Evolutionary conservation across 30 jellyfish, hydroid and myxozoan genomes (phyloP).

Genomic region (Rhopilema esculentum): DNA sequence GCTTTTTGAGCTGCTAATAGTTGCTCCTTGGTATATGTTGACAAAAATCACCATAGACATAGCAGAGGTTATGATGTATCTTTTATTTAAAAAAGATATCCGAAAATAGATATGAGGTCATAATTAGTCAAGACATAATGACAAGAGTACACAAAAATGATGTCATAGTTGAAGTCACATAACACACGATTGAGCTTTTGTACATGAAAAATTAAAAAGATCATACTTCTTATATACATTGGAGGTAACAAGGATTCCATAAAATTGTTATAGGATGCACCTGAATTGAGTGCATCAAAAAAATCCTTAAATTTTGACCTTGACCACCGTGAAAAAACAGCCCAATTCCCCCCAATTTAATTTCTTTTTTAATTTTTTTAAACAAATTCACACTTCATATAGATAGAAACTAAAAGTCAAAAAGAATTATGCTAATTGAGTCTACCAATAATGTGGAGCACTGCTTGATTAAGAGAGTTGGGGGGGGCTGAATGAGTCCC

Average conservation of each 20-base stretch:
- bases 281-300: not conserved
- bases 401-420: too few relatives aligned
- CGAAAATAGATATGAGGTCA: not conserved
- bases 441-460: too few relatives aligned
- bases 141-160: not conserved
- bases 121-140: not conserved
- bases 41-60: not conserved
- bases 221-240: not conserved
- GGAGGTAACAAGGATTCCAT: not conserved
- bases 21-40: not conserved
- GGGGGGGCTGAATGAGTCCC: too few relatives aligned
- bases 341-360: too few relatives aligned
- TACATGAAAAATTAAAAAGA: not conserved
- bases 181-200: not conserved
- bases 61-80: not conserved
- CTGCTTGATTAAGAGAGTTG: too few relatives aligned
- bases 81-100: not conserved
- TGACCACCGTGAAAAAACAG: too few relatives aligned
- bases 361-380: too few relatives aligned
- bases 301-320: too few relatives aligned
- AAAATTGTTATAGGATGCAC: not conserved
- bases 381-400: too few relatives aligned
- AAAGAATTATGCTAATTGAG: too few relatives aligned
- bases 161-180: not conserved
- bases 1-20: not conserved